These are phyloP conservation scores for Platycnemis pennipes DNA, from an alignment of 2,888 invertebrate species.

Conservation along the genomic window DNA sequence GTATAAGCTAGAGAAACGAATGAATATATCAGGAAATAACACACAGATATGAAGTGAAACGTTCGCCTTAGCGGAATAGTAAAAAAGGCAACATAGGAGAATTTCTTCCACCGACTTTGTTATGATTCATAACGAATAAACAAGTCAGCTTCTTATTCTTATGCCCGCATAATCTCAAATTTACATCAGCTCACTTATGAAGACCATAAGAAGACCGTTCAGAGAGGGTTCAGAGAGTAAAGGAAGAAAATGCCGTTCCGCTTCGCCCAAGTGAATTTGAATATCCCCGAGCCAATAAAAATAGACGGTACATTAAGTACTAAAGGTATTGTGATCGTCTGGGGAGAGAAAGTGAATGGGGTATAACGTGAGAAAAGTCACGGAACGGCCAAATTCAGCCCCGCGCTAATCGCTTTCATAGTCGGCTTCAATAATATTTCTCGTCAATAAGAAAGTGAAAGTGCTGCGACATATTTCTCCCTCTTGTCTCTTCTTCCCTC, in stretches of 20 bases:
- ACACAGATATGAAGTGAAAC: too few species aligned
- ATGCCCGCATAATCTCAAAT: not conserved
- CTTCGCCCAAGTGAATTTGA: slow-evolving; percentile 24
- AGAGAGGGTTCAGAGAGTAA: not conserved
- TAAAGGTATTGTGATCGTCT: not conserved
- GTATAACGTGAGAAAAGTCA: not conserved
- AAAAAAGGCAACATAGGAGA: too few species aligned
- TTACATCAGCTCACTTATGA: not conserved
- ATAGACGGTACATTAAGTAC: not conserved
- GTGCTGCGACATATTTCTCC: not conserved
- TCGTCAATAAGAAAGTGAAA: slow-evolving; percentile 4
- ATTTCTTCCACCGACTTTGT: too few species aligned
- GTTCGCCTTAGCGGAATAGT: too few species aligned
- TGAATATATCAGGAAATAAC: too few species aligned
- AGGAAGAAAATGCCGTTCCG: not conserved
- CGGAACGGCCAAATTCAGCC: not conserved
- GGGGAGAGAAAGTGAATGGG: not conserved
- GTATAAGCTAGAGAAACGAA: too few species aligned
- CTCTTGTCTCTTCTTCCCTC: not conserved
- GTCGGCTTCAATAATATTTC: slow-evolving; percentile 22
- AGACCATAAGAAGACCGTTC: not conserved
- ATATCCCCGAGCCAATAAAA: slow-evolving; percentile 14
- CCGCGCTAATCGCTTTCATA: slow-evolving; percentile 26
- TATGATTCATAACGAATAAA: not conserved
- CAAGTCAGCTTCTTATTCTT: not conserved